phyloP scores from a whole-genome alignment of 2,888 invertebrate species.

The Bellardia bayeri region DNA sequence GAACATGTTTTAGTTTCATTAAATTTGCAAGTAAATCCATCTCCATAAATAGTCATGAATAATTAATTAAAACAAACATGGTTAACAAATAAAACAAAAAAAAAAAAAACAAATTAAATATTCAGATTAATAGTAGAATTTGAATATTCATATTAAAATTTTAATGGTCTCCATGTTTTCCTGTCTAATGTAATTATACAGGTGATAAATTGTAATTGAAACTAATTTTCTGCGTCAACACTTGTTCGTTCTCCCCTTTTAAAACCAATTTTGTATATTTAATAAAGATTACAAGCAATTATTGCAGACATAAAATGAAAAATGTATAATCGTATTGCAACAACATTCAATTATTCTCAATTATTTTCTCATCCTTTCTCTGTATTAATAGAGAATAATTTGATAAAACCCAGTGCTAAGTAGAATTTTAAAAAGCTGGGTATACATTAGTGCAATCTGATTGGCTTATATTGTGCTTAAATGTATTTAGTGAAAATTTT shows the following conservation, averaged over 20 bases:
- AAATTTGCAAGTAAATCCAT: too few relatives aligned
- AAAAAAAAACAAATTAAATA: background rate
- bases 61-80: background rate
- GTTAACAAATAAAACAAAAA: background rate
- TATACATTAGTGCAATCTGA: too few relatives aligned
- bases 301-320: background rate
- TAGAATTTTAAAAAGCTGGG: too few relatives aligned
- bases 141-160: background rate
- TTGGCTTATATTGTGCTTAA: too few relatives aligned
- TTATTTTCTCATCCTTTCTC: background rate
- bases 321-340: background rate
- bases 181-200: slow-evolving; percentile 19
- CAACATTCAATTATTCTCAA: background rate
- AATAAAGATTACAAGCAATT: background rate
- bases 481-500: too few relatives aligned
- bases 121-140: background rate
- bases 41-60: slow-evolving; percentile 17
- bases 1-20: too few relatives aligned
- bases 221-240: slow-evolving; percentile 19
- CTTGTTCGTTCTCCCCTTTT: background rate
- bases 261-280: slow-evolving; percentile 12
- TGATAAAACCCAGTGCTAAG: too few relatives aligned
- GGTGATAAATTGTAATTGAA: background rate
- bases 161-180: background rate
- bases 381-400: background rate